phyloP scores from a whole-genome alignment of 92 coral and sea anemone species.

The Blastomussa wellsi region DNA sequence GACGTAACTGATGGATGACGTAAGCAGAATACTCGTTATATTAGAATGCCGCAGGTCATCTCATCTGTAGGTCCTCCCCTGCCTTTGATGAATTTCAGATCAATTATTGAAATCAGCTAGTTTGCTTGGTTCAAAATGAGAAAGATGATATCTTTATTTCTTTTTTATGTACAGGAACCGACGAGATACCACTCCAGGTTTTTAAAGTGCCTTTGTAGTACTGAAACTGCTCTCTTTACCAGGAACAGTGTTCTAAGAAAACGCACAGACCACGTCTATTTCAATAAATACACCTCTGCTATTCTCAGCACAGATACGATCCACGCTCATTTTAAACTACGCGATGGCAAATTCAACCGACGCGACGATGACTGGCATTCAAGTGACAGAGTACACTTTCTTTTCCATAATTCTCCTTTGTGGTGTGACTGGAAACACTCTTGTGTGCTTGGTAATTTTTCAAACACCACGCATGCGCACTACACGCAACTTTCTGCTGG shows the following conservation, averaged over 20 bases:
- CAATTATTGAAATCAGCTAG: not conserved
- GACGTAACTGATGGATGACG: too few relatives aligned
- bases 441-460: conserved; percentile 79
- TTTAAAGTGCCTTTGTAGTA: too few relatives aligned
- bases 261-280: not conserved
- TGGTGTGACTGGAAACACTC: conserved; percentile 74
- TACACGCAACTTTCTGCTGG: conserved; percentile 78
- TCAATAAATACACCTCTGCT: not conserved
- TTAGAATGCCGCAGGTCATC: too few relatives aligned
- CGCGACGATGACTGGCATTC: conserved; percentile 46
- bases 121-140: not conserved
- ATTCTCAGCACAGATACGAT: not conserved
- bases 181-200: not conserved
- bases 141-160: too few relatives aligned
- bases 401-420: conserved; percentile 72
- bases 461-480: conserved; percentile 88
- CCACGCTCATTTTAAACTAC: not conserved
- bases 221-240: not conserved
- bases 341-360: conserved; percentile 32
- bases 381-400: conserved; percentile 59
- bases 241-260: not conserved
- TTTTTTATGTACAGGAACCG: not conserved
- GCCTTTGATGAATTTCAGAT: too few relatives aligned
- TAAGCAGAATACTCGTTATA: too few relatives aligned
- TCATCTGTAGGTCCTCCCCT: too few relatives aligned